Evolutionary conservation across 2,888 invertebrate species (phyloP).

Genomic region (Ectobius pallidus): DNA sequence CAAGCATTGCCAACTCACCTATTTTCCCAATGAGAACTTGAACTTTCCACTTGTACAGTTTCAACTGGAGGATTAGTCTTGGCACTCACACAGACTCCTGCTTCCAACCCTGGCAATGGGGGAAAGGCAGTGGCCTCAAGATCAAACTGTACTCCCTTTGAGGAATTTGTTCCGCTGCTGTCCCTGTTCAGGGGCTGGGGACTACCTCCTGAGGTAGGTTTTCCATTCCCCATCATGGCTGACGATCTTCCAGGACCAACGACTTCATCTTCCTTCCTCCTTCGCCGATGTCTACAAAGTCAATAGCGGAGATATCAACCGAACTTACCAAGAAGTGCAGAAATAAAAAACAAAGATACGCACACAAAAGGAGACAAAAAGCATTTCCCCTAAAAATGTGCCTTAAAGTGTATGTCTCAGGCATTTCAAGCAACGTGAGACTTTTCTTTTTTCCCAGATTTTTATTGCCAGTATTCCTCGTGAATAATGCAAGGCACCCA

Average conservation of each 20-base stretch:
- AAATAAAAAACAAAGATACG: not conserved
- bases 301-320: conserved; percentile 16
- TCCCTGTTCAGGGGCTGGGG: conserved; percentile 36
- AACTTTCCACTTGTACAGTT: conserved; percentile 37
- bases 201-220: conserved; percentile 32
- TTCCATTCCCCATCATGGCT: conserved; percentile 20
- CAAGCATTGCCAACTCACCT: conserved; percentile 30
- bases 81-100: conserved; percentile 46
- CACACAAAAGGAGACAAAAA: not conserved
- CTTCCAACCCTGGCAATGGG: conserved; percentile 72
- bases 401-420: not conserved
- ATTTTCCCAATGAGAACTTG: conserved; percentile 39
- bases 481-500: too few relatives aligned
- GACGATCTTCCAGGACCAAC: conserved; percentile 41
- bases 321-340: conserved; percentile 16
- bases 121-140: conserved; percentile 81
- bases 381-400: not conserved
- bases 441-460: too few relatives aligned
- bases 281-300: conserved; percentile 53
- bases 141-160: conserved; percentile 71
- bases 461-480: not conserved
- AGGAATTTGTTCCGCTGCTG: conserved; percentile 39
- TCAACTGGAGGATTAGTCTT: conserved; percentile 44
- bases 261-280: conserved; percentile 55
- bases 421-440: not conserved